Base-by-base conservation (phyloP, 1,140 invertebrate genomes). In the Drosophila mauritiana region DNA sequence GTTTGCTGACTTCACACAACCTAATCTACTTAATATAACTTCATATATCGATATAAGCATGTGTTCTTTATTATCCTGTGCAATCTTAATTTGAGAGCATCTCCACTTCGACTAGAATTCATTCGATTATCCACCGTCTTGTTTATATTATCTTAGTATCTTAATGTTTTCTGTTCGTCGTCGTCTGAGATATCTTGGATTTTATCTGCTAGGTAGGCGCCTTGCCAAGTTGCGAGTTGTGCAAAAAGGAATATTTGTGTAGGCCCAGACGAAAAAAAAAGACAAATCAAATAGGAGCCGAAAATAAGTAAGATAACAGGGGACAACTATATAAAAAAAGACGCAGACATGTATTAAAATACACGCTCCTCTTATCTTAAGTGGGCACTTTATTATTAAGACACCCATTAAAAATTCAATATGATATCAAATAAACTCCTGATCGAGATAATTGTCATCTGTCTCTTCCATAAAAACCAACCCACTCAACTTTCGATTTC, bases 181-280 rank as follows among this genome's bases (percentile, higher is more conserved):
- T 48, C 74, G 74, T 56, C 62, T 52, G 43, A 58, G 55, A 67
- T 80, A 80, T 79, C 81, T 62, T 20, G 13, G 40, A 57, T 52
- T 64, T 51, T 78, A 78, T 86, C 82, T 63, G 48, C 59, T 61
- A 75, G 54, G 80, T 69, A 83, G 80, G 75, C 80, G 80, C 70
- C 78, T 45, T 75, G 61, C 59, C 52, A 65, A 56, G 36, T 8
- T 10, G 31, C 31, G 31, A 31, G 31, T 25, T 52, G 59, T 43
- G 55, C 42, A 46, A 42, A 31, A 56, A 63, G 20, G 20, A 39
- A 73, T 39, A 65, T 39, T 64, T 55, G 42, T 74, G 70, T 74
- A 53, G 70, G 70, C 52, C 37, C 48, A 20, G 17, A 46, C 5
- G 31, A 39, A 46, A 68, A 39, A 46, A 68, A 48, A 69, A 25